Evolutionary conservation across 2,797 vertebrate genomes (phyloP), one percentile per base, ranked within the genome.

Genomic region (Heteromormyrus szaboi): DNA sequence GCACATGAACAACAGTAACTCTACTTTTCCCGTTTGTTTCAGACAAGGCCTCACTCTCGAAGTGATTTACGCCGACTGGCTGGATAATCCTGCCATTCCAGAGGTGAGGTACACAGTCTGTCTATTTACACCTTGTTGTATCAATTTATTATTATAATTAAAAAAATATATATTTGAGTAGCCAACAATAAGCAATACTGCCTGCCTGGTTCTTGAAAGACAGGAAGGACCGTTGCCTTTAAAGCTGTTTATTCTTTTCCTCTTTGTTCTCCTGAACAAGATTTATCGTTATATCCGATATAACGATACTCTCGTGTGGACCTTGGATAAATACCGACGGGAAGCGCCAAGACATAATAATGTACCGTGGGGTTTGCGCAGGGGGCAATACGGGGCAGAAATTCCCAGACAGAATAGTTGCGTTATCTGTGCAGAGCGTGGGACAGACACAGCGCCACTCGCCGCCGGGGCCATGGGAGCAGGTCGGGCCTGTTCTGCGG

Each of bases 71-170:
- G 93, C 94, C 91, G 95, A 97, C 90, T 99, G 98, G 98, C 96
- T 99, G 48, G 98, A 99, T 94, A 95, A 92, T 93, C 96, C 98
- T 0, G 97, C 97, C 94, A 96, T 98, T 93, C 97, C 98, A 90
- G 93, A 97, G 98, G 98, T 99, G 96, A 92, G 84, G 85, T 4
- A 3, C 19, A 50, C 44, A 22, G 7, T 25, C 44, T 51, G 41
- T 46, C 79, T 83, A 0, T n/a, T 25, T 48, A 22, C 22, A 22
- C 19, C 19, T 19, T 84, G 44, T 4, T 50, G 17, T 25, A 8
- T 48, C 2, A 11, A 48, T 25, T 19, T 46, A 48, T 83, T 48
- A 41, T 46, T 46, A 22, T 25, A 9, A 37, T 17, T 19, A 46
- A 5, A 2, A 81, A 81, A 76, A 79, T 9, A n/a, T 0, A 76